Conservation (phyloP, 2,888 invertebrate species). For the Cheilosia vernalis region DNA sequence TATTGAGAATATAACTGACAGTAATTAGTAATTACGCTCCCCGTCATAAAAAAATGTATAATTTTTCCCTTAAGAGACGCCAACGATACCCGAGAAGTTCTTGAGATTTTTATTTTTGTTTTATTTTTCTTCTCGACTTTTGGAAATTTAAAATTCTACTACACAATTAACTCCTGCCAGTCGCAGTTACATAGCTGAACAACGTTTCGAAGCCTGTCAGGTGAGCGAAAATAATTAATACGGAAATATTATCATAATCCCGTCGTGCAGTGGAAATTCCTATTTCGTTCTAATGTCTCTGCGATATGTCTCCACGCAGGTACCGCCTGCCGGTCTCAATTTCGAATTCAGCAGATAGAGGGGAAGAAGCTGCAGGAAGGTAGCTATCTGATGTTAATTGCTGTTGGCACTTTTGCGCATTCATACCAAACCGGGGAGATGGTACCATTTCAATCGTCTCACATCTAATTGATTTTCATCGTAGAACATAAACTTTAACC, state of each 20-base stretch:
- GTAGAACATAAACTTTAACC: background rate
- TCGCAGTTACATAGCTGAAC: too few relatives aligned
- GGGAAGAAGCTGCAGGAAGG: background rate
- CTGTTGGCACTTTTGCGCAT: background rate
- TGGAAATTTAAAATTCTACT: background rate
- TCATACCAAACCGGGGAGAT: background rate
- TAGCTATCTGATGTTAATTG: background rate
- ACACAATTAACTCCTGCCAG: background rate
- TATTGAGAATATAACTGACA: too few relatives aligned
- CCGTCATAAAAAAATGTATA: too few relatives aligned
- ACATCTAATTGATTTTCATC: background rate
- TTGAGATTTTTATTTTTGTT: background rate
- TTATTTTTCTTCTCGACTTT: background rate
- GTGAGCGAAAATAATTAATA: too few relatives aligned
- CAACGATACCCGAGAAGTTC: background rate
- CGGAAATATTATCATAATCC: too few relatives aligned
- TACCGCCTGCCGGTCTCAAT: background rate
- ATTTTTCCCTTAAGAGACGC: too few relatives aligned
- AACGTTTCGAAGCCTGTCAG: too few relatives aligned
- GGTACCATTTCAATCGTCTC: background rate
- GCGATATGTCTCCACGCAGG: background rate
- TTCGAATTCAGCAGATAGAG: background rate
- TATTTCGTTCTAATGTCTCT: background rate
- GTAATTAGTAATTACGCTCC: too few relatives aligned
- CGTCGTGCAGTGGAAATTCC: background rate